Evolutionary conservation across 2,888 invertebrate species (phyloP), one percentile per base, ranked within the genome.

Genomic region (Chorisops tibialis): DNA sequence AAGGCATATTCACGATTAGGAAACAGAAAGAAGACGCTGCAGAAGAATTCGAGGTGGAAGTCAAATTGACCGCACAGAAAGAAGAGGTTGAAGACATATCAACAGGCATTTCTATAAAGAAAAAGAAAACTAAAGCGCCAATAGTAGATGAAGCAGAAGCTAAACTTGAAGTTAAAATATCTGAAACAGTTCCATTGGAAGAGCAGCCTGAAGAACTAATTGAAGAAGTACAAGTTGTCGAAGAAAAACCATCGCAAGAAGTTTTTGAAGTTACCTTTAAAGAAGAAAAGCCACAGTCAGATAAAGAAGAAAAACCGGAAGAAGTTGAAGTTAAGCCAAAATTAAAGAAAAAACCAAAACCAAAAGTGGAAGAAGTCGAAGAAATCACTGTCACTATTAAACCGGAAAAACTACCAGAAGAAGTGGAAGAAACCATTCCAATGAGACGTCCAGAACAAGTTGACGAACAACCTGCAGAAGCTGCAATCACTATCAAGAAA

Each of bases 211-310:
- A 7, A 24, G 18, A 14, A 43, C 30, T 43, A 54, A 37, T 19
- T 11, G 5, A 2, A 5, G 52, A 58, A 3, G 58, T 30, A 11
- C 12, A 14, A 18, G 14, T 41, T 12, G 52, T 38, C 11, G 38
- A 52, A 19, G 38, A 37, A 9, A 24, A 14, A n/a, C 6, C 50
- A 24, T 12, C 18, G n/a, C 7, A 19, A 45, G 11, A 11, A 30
- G 21, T 2, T 21, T 47, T 16, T 21, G 6, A 16, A 4, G 50
- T 50, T 4, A 50, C 50, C 73, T 54, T 72, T 69, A 49, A 75
- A 73, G 67, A 72, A 71, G 65, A 19, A 69, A 0, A 73, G 72
- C 62, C 71, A 73, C 63, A 69, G 72, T 0, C 69, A 66, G 64
- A 70, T 12, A 4, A 14, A 19, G 47, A 47, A 47, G 47, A 47